Evolutionary conservation across 2,113 vertebrate genomes (phyloP), one percentile per base, ranked within the genome.

Genomic region (Pluvialis apricaria): DNA sequence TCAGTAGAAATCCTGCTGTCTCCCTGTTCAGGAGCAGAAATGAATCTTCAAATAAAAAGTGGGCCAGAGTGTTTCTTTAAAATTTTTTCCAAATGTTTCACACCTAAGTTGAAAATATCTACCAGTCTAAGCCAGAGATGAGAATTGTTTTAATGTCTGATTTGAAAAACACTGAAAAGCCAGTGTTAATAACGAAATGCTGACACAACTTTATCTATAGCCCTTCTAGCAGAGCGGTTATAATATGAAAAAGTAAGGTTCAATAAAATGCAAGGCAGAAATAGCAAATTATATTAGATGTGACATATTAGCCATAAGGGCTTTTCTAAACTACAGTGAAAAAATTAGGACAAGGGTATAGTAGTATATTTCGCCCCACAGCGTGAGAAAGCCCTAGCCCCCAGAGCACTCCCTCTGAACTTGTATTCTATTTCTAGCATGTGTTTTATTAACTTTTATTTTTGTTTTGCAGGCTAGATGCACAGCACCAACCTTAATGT

Each of bases 271-370:
- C 84, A 96, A 96, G 90, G 96, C 96, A 97, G 90, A 97, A 97
- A 96, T 49, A 97, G 91, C 47, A 97, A 96, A 92, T 97, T 83
- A 85, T 97, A 97, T 97, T 97, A 92, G 84, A 97, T 97, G 92
- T 88, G 97, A 97, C 96, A 98, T 96, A 96, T 91, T 95, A 95
- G 93, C 88, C 95, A 94, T 82, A 87, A 97, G 96, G 89, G 84
- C 91, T 97, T 98, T 98, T 95, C 85, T 77, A 97, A 93, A 94
- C 91, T 64, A 28, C 86, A 73, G n/a, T 78, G 61, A 87, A 95
- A 94, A 97, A 98, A 97, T 96, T 94, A 97, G 96, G 96, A 96
- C 90, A 97, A 95, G 94, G 86, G 88, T 94, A 94, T 94, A 95
- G 96, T 91, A 94, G 89, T 92, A 29, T 90, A 82, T 84, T 95